Evolutionary conservation across 1,140 invertebrate genomes (phyloP).

Genomic region (Drusus annulatus): DNA sequence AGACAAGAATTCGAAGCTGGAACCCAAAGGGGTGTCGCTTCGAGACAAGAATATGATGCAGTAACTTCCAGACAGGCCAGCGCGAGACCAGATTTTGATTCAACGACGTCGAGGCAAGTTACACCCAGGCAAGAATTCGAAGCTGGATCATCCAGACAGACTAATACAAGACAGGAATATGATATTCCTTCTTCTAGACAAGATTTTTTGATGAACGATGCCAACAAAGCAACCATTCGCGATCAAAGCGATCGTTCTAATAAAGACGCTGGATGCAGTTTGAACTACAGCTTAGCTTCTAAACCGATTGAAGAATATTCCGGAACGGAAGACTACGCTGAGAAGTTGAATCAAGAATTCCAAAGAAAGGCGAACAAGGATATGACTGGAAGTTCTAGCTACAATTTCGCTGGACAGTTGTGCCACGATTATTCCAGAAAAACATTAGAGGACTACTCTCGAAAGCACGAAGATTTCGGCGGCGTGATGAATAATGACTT

Average conservation of each 20-base stretch:
- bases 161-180: not conserved
- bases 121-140: not conserved
- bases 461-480: conserved; percentile 1
- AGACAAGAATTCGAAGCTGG: conserved; percentile 7
- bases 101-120: not conserved
- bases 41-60: conserved; percentile 8
- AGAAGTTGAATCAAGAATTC: conserved; percentile 12
- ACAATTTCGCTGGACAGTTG: conserved; percentile 3
- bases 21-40: no score
- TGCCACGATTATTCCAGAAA: conserved; percentile 29
- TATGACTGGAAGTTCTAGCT: not conserved
- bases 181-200: not conserved
- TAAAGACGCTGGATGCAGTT: not conserved
- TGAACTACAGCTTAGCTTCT: not conserved
- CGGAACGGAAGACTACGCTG: conserved; percentile 8
- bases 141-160: conserved; percentile 2
- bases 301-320: conserved; percentile 14
- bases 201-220: conserved; percentile 8
- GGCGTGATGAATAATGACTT: conserved; percentile 5
- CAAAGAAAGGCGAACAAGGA: not conserved
- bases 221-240: not conserved
- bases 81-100: not conserved
- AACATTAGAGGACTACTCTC: conserved; percentile 13
- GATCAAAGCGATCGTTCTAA: not conserved
- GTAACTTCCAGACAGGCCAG: not conserved